phyloP scores from a whole-genome alignment of 2,888 invertebrate species.

The Sarcophaga caerulescens region DNA sequence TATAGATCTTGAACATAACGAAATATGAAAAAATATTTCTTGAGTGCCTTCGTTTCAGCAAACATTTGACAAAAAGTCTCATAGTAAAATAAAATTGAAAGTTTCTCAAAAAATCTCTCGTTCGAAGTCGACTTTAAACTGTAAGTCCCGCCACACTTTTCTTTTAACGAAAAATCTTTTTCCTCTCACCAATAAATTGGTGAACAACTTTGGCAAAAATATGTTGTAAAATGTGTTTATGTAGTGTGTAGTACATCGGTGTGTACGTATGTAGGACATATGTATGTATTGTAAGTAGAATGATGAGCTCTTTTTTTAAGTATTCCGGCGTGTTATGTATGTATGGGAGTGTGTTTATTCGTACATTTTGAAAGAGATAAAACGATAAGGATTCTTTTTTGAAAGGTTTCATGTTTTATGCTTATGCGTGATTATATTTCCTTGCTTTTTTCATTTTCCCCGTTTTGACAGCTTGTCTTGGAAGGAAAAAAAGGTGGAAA shows the following conservation, averaged over 20 bases:
- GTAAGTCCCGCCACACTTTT: not conserved
- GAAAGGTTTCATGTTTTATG: conserved; percentile 4
- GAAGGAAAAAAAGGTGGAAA: not conserved
- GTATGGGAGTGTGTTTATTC: not conserved
- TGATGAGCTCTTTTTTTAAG: not conserved
- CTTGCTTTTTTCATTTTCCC: conserved; percentile 1
- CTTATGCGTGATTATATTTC: conserved; percentile 42
- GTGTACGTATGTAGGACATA: too few relatives aligned
- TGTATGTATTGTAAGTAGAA: not conserved
- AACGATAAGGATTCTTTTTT: conserved; percentile 44
- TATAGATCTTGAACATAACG: too few relatives aligned
- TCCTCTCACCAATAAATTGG: not conserved
- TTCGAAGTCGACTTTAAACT: not conserved
- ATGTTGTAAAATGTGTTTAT: too few relatives aligned
- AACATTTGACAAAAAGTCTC: too few relatives aligned
- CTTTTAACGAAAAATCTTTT: not conserved
- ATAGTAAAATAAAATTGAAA: too few relatives aligned
- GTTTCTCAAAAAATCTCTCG: too few relatives aligned
- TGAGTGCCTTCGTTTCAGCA: too few relatives aligned
- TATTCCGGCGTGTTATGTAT: not conserved
- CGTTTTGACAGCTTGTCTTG: conserved; percentile 28
- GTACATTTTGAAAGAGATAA: conserved; percentile 8
- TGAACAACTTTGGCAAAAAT: not conserved
- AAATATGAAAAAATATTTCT: too few relatives aligned
- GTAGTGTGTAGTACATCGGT: too few relatives aligned